Evolutionary conservation across 2,888 invertebrate species (phyloP).

Genomic region (Ichneumoninae sp.): DNA sequence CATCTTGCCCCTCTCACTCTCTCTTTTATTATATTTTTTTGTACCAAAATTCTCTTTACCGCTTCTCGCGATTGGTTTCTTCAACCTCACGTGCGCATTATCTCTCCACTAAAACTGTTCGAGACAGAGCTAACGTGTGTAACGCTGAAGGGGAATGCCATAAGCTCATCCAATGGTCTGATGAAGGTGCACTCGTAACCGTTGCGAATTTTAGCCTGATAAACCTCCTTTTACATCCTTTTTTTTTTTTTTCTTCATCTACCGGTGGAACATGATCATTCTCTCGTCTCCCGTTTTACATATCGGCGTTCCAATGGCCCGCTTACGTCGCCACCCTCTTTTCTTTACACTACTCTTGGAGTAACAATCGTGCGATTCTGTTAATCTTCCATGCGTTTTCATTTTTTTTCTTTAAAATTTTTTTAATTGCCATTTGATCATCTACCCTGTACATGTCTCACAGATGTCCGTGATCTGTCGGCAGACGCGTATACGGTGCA

Average conservation of each 20-base stretch:
- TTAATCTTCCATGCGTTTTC: background rate
- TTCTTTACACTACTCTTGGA: background rate
- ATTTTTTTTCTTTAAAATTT: background rate
- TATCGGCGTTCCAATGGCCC: background rate
- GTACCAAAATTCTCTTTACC: slow-evolving; percentile 49
- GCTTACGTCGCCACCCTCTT: background rate
- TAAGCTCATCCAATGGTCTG: slow-evolving; percentile 63
- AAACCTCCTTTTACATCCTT: slow-evolving; percentile 52
- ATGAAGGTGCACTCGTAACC: slow-evolving; percentile 76
- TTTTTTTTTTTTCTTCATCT: slow-evolving; percentile 15
- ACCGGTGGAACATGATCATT: slow-evolving; percentile 15
- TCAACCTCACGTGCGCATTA: slow-evolving; percentile 58
- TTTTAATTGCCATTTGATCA: background rate
- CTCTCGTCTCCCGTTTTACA: slow-evolving; percentile 29
- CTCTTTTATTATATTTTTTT: slow-evolving; percentile 43
- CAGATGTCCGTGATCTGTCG: no score
- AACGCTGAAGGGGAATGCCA: slow-evolving; percentile 59
- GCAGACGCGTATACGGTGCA: no score
- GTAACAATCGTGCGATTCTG: background rate
- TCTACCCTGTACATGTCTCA: no score
- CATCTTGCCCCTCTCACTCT: slow-evolving; percentile 68
- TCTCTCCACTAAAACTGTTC: slow-evolving; percentile 34
- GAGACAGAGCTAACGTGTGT: slow-evolving; percentile 53
- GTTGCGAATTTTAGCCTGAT: slow-evolving; percentile 77
- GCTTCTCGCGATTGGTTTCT: slow-evolving; percentile 38